Conservation (phyloP, 2,888 invertebrate genomes). For the Poecilobothrus nobilitatus region DNA sequence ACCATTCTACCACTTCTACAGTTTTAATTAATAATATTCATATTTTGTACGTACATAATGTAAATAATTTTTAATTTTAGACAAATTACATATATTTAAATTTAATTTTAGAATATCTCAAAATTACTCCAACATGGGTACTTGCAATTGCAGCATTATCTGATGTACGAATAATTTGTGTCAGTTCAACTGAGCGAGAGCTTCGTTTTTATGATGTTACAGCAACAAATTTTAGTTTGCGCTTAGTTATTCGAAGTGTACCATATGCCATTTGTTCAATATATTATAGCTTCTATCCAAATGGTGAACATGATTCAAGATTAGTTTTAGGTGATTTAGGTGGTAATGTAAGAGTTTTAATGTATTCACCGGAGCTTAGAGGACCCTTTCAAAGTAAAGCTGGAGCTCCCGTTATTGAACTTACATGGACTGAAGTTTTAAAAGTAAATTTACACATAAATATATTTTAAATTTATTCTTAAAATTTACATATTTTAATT, state of each 20-base stretch:
- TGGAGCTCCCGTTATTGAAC: conserved; percentile 51
- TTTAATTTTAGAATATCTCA: conserved; percentile 47
- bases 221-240: conserved; percentile 61
- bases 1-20: too few relatives aligned
- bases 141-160: conserved; percentile 65
- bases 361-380: conserved; percentile 53
- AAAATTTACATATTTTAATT: neutral
- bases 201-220: conserved; percentile 72
- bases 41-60: too few relatives aligned
- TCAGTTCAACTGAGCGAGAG: conserved; percentile 68
- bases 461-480: neutral
- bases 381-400: conserved; percentile 64
- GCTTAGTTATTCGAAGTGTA: conserved; percentile 58
- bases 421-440: conserved; percentile 52
- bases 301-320: conserved; percentile 36
- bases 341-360: conserved; percentile 59
- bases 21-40: too few relatives aligned
- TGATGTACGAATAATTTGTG: conserved; percentile 68
- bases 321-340: conserved; percentile 66
- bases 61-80: too few relatives aligned
- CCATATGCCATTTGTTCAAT: conserved; percentile 37
- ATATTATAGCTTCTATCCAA: conserved; percentile 34
- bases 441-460: conserved; percentile 35
- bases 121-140: conserved; percentile 60
- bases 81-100: too few relatives aligned